Evolutionary conservation across 1,140 invertebrate species (phyloP).

Genomic region (Triops cancriformis): DNA sequence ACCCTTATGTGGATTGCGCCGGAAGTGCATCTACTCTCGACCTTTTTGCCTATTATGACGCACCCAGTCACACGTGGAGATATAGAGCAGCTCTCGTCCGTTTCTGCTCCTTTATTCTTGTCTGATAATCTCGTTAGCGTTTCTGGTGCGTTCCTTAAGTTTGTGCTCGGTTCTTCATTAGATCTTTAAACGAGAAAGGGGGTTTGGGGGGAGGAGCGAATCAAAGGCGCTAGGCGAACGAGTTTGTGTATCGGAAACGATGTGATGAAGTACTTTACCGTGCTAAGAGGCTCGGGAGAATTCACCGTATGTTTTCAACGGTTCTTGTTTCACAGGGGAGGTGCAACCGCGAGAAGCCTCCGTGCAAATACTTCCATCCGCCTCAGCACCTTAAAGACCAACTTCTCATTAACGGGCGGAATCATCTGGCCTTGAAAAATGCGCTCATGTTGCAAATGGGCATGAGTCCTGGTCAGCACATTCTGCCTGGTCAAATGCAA

Average conservation of each 20-base stretch:
- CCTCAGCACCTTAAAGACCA: conserved; percentile 99
- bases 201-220: background rate
- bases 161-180: background rate
- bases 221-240: background rate
- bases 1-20: background rate
- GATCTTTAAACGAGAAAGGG: background rate
- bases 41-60: background rate
- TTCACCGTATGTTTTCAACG: background rate
- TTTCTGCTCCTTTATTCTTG: background rate
- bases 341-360: conserved; percentile 98
- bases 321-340: conserved; percentile 64
- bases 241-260: background rate
- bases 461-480: conserved; percentile 67
- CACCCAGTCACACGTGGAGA: background rate
- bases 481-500: conserved; percentile 82
- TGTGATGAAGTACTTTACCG: background rate
- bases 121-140: background rate
- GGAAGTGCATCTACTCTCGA: background rate
- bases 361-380: conserved; percentile 99
- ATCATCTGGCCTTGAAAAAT: conserved; percentile 96
- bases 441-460: conserved; percentile 94
- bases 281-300: background rate
- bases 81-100: background rate
- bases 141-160: background rate
- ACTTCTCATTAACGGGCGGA: conserved; percentile 96